These are phyloP conservation scores for Stichopus horrens DNA, from an alignment of 53 echinoderm and acorn worm species.

Conservation along the genomic window DNA sequence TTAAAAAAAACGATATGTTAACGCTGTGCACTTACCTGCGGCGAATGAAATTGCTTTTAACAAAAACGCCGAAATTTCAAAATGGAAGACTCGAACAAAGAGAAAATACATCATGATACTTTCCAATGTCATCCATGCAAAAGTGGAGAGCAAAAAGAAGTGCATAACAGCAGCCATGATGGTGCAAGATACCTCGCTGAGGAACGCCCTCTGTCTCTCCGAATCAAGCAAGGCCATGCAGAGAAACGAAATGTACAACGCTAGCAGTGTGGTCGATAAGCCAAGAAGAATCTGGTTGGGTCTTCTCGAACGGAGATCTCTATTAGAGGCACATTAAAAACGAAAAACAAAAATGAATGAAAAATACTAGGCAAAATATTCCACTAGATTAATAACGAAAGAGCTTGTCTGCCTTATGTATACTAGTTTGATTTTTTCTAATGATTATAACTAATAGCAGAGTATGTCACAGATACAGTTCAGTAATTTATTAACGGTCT, in stretches of 20 bases:
- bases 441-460: too few relatives aligned
- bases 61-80: slow-evolving; percentile 55
- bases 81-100: slow-evolving; percentile 76
- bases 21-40: slow-evolving; percentile 51
- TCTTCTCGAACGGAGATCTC: slow-evolving; percentile 72
- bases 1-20: too few relatives aligned
- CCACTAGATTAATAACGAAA: too few relatives aligned
- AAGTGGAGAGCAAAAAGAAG: slow-evolving; percentile 76
- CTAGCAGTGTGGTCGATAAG: slow-evolving; percentile 64
- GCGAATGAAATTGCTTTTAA: slow-evolving; percentile 65
- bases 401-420: too few relatives aligned
- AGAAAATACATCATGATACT: slow-evolving; percentile 82
- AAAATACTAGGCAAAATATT: too few relatives aligned
- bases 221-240: slow-evolving; percentile 66
- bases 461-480: too few relatives aligned
- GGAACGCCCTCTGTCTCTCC: slow-evolving; percentile 58
- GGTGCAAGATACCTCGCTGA: slow-evolving; percentile 59
- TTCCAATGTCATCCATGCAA: slow-evolving; percentile 92
- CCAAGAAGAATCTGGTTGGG: slow-evolving; percentile 80
- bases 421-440: too few relatives aligned
- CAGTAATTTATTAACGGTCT: too few relatives aligned
- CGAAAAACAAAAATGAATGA: too few relatives aligned
- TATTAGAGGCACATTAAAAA: not conserved
- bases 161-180: slow-evolving; percentile 76
- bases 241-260: slow-evolving; percentile 75